Percentiles rank a stretch among this genome's conserved stretches.
phyloP scores from a whole-genome alignment of 1,140 invertebrate species.

The Drosophila ambigua region DNA sequence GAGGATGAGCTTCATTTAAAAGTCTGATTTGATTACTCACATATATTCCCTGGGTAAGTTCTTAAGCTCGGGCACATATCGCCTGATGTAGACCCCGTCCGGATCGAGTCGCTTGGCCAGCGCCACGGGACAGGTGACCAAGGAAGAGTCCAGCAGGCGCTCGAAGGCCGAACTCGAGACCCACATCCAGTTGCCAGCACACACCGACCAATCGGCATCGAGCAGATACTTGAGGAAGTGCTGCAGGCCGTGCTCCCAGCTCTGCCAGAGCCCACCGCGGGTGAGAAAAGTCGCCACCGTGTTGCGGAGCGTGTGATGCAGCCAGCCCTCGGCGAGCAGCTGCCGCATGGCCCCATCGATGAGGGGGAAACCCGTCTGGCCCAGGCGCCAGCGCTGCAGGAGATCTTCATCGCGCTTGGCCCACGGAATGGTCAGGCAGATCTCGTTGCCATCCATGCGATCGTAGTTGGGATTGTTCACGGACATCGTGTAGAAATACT shows the following conservation, averaged over 20 bases:
- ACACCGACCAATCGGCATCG: slow-evolving; percentile 90
- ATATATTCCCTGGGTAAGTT: slow-evolving; percentile 88
- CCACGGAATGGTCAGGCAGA: slow-evolving; percentile 91
- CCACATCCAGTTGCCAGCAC: slow-evolving; percentile 93
- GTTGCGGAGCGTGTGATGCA: slow-evolving; percentile 89
- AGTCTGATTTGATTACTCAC: slow-evolving; percentile 84
- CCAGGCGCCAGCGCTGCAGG: slow-evolving; percentile 87
- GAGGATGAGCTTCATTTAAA: no score
- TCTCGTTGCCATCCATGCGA: slow-evolving; percentile 89
- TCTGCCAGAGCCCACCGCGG: slow-evolving; percentile 89
- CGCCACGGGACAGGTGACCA: slow-evolving; percentile 87
- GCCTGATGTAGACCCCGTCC: slow-evolving; percentile 88
- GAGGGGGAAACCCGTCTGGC: slow-evolving; percentile 90
- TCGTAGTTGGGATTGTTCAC: slow-evolving; percentile 88
- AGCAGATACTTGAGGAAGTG: slow-evolving; percentile 88
- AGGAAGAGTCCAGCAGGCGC: slow-evolving; percentile 86
- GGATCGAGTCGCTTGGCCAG: slow-evolving; percentile 90
- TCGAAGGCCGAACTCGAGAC: slow-evolving; percentile 90
- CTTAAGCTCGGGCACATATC: slow-evolving; percentile 89
- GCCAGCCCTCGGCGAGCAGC: slow-evolving; percentile 86
- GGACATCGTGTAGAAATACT: slow-evolving; percentile 92
- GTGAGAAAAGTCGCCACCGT: slow-evolving; percentile 90
- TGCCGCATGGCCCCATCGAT: slow-evolving; percentile 91
- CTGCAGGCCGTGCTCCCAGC: slow-evolving; percentile 88
- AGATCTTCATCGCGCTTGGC: slow-evolving; percentile 85